These are phyloP conservation scores for Isurus oxyrinchus DNA, from an alignment of 2,113 vertebrate species.

Conservation along the genomic window DNA sequence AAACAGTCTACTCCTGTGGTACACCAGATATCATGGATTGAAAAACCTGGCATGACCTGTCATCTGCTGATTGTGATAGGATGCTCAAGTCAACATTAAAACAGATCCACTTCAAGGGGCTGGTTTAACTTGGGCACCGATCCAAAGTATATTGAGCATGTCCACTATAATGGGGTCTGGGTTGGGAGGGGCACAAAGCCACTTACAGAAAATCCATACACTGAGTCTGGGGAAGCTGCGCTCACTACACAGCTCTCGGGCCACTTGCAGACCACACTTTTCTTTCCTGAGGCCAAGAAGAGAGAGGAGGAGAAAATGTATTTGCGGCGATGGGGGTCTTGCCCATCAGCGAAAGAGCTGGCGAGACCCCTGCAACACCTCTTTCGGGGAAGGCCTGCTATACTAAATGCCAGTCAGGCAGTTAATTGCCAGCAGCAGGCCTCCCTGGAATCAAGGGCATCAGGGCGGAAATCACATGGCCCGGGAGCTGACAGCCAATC, in stretches of 20 bases:
- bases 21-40: not conserved
- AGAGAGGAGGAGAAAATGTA: not conserved
- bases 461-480: not conserved
- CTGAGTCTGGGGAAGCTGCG: not conserved
- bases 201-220: not conserved
- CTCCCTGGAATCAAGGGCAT: not conserved
- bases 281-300: not conserved
- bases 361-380: not conserved
- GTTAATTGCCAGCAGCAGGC: not conserved
- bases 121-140: not conserved
- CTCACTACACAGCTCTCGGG: not conserved
- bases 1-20: not conserved
- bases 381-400: too few relatives aligned
- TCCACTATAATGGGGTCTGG: not conserved
- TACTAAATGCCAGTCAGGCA: not conserved
- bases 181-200: too few relatives aligned
- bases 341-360: not conserved
- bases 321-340: not conserved
- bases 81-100: not conserved
- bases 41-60: not conserved
- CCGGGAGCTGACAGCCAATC: not conserved
- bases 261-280: not conserved
- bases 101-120: not conserved
- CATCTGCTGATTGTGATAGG: not conserved
- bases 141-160: not conserved